phyloP scores from a whole-genome alignment of 2,888 invertebrate species.

The Acleris emargana region DNA sequence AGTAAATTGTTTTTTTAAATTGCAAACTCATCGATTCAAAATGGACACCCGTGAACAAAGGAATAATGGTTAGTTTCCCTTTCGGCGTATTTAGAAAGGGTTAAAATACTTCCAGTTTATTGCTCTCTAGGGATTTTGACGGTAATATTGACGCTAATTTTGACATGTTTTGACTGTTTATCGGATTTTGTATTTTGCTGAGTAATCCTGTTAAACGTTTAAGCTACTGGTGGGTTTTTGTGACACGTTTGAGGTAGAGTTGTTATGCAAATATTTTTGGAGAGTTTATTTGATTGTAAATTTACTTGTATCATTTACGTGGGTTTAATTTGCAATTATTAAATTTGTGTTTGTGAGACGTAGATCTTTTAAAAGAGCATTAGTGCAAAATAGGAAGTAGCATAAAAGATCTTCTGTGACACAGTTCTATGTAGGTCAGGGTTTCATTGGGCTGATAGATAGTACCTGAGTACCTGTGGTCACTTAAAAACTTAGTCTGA shows the following conservation, averaged over 20 bases:
- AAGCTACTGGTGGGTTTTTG: slow-evolving; percentile 59
- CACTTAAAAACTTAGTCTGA: too few relatives aligned
- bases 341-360: too few relatives aligned
- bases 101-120: slow-evolving; percentile 56
- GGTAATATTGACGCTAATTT: slow-evolving; percentile 65
- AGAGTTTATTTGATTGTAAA: too few relatives aligned
- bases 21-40: slow-evolving; percentile 45
- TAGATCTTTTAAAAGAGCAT: too few relatives aligned
- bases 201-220: slow-evolving; percentile 60
- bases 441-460: too few relatives aligned
- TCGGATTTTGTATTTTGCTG: slow-evolving; percentile 64
- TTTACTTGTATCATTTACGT: too few relatives aligned
- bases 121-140: slow-evolving; percentile 62
- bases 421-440: too few relatives aligned
- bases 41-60: slow-evolving; percentile 47
- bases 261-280: background rate
- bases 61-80: slow-evolving; percentile 54
- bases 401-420: too few relatives aligned
- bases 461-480: too few relatives aligned
- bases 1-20: too few relatives aligned
- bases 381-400: too few relatives aligned
- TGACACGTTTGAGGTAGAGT: slow-evolving; percentile 5
- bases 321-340: too few relatives aligned
- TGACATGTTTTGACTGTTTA: slow-evolving; percentile 76
- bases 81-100: slow-evolving; percentile 57